These are phyloP conservation scores for Anas acuta DNA, from an alignment of 2,797 vertebrate genomes.

Conservation along the genomic window DNA sequence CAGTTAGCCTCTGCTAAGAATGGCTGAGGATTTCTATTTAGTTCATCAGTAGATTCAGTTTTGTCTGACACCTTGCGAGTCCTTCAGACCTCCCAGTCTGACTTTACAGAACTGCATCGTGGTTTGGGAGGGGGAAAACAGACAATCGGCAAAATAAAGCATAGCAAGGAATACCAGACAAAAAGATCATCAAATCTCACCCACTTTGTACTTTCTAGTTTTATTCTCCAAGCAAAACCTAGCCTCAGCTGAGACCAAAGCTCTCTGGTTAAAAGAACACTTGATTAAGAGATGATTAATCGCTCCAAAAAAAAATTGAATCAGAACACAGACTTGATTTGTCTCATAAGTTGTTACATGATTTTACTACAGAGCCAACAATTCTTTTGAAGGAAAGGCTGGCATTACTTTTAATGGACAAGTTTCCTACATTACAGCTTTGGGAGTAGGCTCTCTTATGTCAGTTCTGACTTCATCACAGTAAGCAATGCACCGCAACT, in stretches of 20 bases:
- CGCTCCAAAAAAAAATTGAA: neutral
- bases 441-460: neutral
- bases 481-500: neutral
- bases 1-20: neutral
- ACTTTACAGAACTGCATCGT: neutral
- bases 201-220: neutral
- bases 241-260: neutral
- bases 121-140: neutral
- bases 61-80: neutral
- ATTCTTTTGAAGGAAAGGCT: neutral
- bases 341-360: neutral
- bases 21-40: neutral
- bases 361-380: neutral
- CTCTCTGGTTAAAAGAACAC: neutral
- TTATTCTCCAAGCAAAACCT: neutral
- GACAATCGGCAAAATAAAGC: neutral
- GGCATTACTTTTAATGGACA: neutral
- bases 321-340: neutral
- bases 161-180: neutral
- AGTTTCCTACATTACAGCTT: neutral
- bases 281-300: neutral
- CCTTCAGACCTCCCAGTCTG: neutral
- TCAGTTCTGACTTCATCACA: neutral
- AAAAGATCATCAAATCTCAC: neutral
- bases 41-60: neutral